Evolutionary conservation across 2,888 invertebrate species (phyloP), one percentile per base, ranked within the genome.

Genomic region (Aphidius colemani): DNA sequence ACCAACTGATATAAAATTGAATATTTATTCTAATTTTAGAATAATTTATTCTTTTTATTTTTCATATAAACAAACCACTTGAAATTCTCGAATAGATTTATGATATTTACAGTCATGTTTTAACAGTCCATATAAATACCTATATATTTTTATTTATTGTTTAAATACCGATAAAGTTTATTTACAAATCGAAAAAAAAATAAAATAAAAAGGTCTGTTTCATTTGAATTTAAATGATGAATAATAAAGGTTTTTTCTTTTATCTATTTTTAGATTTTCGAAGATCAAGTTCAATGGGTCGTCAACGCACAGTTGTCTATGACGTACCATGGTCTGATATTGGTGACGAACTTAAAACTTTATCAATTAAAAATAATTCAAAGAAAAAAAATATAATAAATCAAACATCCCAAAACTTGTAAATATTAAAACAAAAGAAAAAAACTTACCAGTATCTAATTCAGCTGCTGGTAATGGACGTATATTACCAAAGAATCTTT

Each of bases 401-500:
- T 40, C 13, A 11, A 46, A 30, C 39, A 30, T 10, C 10, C 11
- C 18, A 13, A 39, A 9, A 46, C 7, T 18, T 46, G 7, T 30
- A 57, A 18, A 10, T 41, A n/a, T n/a, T n/a, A n/a, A 53, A n/a
- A 40, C 13, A 49, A 9, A 6, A 30, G n/a, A 13, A 59, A 18
- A 51, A 44, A 40, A 88, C 85, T 87, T 80, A 92, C 93, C 91
- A 73, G 83, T 79, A 71, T 92, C 92, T 66, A 89, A 89, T 70
- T 90, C 91, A n/a, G 88, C 87, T 53, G 85, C 84, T 65, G 90
- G 86, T 39, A 92, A 85, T 2, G 90, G 90, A 57, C 88, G 88
- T 7, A 92, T 88, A 65, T 89, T 86, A 55, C 96, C 96, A 81
- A 99, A 97, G 85, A 98, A 99, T 65, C 98, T 86, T 79, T 96